Evolutionary conservation across 2,113 vertebrate genomes (phyloP).

Genomic region (Gopherus flavomarginatus): DNA sequence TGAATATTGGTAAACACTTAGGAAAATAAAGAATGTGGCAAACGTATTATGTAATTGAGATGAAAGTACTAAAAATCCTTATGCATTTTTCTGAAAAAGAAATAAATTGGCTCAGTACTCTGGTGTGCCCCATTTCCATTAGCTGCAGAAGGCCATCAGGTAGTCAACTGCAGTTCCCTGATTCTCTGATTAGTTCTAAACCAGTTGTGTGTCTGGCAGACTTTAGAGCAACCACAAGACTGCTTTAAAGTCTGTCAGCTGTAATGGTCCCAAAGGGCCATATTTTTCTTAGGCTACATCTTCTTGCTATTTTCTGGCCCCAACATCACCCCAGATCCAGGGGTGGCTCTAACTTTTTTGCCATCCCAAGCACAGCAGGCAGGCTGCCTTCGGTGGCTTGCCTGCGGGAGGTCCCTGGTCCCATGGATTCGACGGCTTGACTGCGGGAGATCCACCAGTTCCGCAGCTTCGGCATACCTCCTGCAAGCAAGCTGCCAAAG

Average conservation of each 20-base stretch:
- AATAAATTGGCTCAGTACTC: neutral
- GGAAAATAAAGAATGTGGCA: neutral
- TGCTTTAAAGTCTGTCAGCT: neutral
- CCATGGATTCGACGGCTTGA: too few relatives aligned
- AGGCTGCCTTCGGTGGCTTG: too few relatives aligned
- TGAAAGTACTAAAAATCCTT: neutral
- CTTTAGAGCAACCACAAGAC: neutral
- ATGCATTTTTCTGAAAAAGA: neutral
- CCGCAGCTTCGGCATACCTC: too few relatives aligned
- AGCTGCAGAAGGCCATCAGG: neutral
- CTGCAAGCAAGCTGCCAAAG: too few relatives aligned
- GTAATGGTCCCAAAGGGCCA: neutral
- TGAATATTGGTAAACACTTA: neutral
- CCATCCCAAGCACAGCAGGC: too few relatives aligned
- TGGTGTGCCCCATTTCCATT: neutral
- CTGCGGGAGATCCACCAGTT: too few relatives aligned
- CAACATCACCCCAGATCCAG: neutral
- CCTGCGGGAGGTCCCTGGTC: too few relatives aligned
- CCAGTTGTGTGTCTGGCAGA: neutral
- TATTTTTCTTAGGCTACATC: neutral
- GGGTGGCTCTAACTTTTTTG: too few relatives aligned
- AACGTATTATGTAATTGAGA: neutral
- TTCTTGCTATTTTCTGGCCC: neutral
- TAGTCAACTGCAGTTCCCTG: neutral
- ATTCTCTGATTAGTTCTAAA: neutral